Evolutionary conservation across 1,140 invertebrate species (phyloP).

Genomic region (Galendromus occidentalis): DNA sequence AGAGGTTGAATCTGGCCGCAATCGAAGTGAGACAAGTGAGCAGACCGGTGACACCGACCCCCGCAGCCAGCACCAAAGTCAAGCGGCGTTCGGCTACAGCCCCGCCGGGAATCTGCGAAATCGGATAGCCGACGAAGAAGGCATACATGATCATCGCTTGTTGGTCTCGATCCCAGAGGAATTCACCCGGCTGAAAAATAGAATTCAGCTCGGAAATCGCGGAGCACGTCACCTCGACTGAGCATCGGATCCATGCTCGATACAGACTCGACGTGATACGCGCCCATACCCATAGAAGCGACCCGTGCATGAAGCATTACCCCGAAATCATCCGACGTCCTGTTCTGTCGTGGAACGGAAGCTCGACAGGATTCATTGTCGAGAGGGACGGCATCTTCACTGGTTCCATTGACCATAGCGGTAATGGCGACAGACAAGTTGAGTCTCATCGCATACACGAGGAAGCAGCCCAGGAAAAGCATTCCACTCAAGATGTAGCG

Average conservation of each 20-base stretch:
- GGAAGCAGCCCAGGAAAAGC: not conserved
- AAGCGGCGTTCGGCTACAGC: constrained; percentile 26
- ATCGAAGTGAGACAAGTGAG: not conserved
- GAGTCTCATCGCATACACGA: not conserved
- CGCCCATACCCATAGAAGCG: no score
- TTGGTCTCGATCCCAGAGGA: constrained; percentile 26
- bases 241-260: no score
- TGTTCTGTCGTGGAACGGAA: no score
- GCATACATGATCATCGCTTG: constrained; percentile 27
- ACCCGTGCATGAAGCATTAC: no score
- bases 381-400: not conserved
- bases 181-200: constrained; percentile 19
- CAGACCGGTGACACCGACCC: not conserved
- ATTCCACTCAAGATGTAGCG: not conserved
- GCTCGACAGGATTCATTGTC: not conserved
- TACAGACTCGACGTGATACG: no score
- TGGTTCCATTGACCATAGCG: not conserved
- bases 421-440: not conserved
- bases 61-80: constrained; percentile 16
- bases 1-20: not conserved
- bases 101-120: constrained; percentile 28
- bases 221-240: no score
- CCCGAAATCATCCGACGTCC: no score
- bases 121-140: constrained; percentile 30
- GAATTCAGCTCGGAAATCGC: no score